Base-by-base conservation (phyloP, 2,113 vertebrate genomes). In the Athene cunicularia region DNA sequence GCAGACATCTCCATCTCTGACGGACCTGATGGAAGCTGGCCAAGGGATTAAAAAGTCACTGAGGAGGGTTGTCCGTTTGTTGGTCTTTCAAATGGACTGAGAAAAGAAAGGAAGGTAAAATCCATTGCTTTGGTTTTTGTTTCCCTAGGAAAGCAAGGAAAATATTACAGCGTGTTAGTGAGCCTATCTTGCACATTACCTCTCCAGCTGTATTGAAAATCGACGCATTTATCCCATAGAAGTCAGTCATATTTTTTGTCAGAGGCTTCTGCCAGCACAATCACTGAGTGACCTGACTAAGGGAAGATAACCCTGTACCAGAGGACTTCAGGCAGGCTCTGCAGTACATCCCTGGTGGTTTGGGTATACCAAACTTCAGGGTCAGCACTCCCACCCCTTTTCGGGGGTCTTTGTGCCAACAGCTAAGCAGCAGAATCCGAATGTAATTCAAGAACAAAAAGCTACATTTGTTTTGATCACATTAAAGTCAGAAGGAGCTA, bases 401-500 rank as follows among this genome's bases (percentile, higher is more conserved):
- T 14, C 80, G 14, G 2, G 4, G 37, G 43, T 27, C 20, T 84
- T 85, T 92, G 53, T 70, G 88, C 58, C 84, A 89, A 20, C 55
- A 76, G 15, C 60, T 8, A 24, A 86, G 64, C 37, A 66, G 89
- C 47, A 89, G 59, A 85, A 87, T 41, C 77, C 85, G 80, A 90
- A 73, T 5, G 62, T 20, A 90, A 86, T 50, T 73, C 74, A 32
- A 45, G 75, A 96, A 84, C 63, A 84, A 97, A 94, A 92, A 0
- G n/a, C 80, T 90, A 72, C 90, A 81, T 93, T 95, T 95, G 85
- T 93, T 96, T 80, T 90, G 92, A 92, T 81, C 53, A 17, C 70
- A 91, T 90, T 97, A 79, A 88, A 97, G 70, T 88, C 82, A 89
- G 86, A 96, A 80, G 26, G 33, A 80, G 88, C 94, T 97, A 96